A percentile compares a stretch with the other conserved stretches of the same genome.
Conservation (phyloP, 2,888 invertebrate genomes). For the Rotaria socialis region DNA sequence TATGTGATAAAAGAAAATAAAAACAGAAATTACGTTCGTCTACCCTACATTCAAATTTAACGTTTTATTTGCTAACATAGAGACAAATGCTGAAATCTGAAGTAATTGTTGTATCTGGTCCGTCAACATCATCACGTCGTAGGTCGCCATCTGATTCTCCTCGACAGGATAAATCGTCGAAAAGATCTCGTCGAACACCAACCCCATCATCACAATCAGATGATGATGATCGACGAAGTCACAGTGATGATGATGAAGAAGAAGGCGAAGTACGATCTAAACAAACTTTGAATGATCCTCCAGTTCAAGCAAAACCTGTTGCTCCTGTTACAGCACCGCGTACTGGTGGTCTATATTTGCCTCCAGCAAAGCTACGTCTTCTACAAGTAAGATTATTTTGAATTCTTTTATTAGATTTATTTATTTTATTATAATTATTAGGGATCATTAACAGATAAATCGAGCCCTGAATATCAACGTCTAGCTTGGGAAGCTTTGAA, state of each 20-base stretch:
- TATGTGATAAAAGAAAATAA: not conserved
- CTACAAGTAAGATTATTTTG: slow-evolving; percentile 68
- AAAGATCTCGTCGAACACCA: not conserved
- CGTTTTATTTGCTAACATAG: not conserved
- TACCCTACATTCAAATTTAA: not conserved
- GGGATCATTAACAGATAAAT: slow-evolving; percentile 47
- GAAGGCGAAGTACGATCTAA: not conserved
- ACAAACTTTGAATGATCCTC: not conserved
- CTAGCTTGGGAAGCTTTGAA: slow-evolving; percentile 97
- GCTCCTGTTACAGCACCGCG: not conserved
- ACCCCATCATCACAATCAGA: not conserved
- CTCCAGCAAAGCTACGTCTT: slow-evolving; percentile 86
- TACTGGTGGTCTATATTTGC: slow-evolving; percentile 75
- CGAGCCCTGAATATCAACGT: slow-evolving; percentile 84
- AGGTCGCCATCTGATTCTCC: not conserved
- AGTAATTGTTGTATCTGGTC: not conserved
- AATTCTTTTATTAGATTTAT: not conserved
- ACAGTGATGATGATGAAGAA: not conserved
- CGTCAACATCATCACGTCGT: not conserved
- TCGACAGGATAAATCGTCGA: not conserved
- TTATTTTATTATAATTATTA: slow-evolving; percentile 45
- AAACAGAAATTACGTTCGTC: not conserved
- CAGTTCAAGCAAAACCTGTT: not conserved
- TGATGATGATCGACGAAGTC: not conserved
- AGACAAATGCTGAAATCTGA: not conserved